A percentile compares a stretch with the other conserved stretches of the same genome.
Conservation (phyloP, 2,113 vertebrate genomes). For the Micronycteris hirsuta region DNA sequence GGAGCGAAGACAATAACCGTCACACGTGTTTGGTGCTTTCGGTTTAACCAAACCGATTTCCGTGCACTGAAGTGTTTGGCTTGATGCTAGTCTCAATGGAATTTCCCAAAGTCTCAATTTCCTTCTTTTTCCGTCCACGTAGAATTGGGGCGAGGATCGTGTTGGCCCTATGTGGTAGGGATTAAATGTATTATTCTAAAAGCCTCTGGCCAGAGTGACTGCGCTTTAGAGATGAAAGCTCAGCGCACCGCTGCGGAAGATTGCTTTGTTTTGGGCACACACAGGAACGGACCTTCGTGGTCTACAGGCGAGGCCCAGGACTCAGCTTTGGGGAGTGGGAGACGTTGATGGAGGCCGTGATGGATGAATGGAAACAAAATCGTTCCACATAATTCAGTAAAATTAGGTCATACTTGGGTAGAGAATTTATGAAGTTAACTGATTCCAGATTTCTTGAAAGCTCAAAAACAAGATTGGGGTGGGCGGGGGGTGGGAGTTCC, state of each 20-base stretch:
- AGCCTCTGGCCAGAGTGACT: background rate
- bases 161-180: background rate
- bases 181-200: constrained; percentile 5
- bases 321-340: background rate
- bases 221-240: background rate
- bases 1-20: background rate
- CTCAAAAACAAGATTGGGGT: background rate
- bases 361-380: background rate
- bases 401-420: constrained; percentile 14
- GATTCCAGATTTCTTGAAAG: constrained; percentile 37
- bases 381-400: background rate
- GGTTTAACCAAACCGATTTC: background rate
- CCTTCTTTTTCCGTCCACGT: background rate
- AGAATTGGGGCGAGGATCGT: background rate
- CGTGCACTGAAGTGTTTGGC: background rate
- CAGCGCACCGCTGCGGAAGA: background rate
- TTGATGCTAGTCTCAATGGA: background rate
- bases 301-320: background rate
- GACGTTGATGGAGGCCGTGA: background rate
- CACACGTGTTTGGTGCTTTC: background rate
- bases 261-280: background rate
- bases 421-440: constrained; percentile 35
- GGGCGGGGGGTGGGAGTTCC: rapidly evolving
- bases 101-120: background rate
- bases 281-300: background rate